Evolutionary conservation across 1,140 invertebrate species (phyloP).

Genomic region (Dolichoris vasculosae): DNA sequence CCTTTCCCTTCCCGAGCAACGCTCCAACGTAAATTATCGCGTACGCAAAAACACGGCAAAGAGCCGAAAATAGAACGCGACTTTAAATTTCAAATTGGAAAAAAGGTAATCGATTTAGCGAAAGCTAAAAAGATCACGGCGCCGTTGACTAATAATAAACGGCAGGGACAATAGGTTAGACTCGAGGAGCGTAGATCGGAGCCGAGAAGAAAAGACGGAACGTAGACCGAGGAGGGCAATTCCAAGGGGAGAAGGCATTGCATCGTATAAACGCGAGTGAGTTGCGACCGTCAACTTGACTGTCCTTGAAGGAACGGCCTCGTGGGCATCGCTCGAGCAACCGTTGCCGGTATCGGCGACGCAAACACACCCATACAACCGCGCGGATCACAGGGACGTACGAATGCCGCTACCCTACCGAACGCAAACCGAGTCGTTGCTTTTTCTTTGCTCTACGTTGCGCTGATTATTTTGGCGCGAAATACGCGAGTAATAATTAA

Average conservation of each 20-base stretch:
- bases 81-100: neutral
- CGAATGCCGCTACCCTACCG: neutral
- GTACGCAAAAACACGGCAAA: neutral
- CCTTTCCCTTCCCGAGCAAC: no score
- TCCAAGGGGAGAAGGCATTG: constrained; percentile 2
- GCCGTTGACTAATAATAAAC: neutral
- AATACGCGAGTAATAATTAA: no score
- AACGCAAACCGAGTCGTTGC: no score
- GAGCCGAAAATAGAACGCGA: no score
- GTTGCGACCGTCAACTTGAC: constrained; percentile 54
- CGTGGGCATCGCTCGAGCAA: constrained; percentile 6
- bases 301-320: constrained; percentile 49
- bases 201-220: neutral
- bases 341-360: neutral
- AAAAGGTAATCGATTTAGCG: neutral
- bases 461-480: neutral
- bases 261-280: constrained; percentile 26
- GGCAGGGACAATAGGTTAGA: neutral
- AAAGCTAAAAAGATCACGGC: neutral
- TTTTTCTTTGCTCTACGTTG: no score
- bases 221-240: neutral
- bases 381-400: constrained; percentile 37
- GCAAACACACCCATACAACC: no score
- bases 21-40: no score
- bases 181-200: neutral